Conservation (phyloP, 2,797 vertebrate genomes). For the Melanotaenia trifasciata region DNA sequence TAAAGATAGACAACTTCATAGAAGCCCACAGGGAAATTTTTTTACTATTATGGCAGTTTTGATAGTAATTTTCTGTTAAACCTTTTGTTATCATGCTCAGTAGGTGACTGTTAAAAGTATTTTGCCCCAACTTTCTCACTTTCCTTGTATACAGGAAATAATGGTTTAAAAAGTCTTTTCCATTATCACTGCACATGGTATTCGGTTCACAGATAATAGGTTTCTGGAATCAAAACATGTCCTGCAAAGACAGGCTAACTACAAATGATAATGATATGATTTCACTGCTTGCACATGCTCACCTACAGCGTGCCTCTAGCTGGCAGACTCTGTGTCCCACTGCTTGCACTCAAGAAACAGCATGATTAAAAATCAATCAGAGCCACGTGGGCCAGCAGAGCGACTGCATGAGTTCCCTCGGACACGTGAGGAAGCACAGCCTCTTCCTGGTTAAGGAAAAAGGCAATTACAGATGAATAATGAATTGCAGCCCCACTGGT, state of each 20-base stretch:
- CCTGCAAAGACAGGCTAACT: conserved; percentile 26
- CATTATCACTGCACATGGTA: background rate
- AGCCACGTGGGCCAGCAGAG: conserved; percentile 43
- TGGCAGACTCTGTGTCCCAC: conserved; percentile 47
- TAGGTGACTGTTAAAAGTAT: background rate
- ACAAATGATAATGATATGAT: conserved; percentile 48
- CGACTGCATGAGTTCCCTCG: conserved; percentile 45
- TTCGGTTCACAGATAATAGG: background rate
- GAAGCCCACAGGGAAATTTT: background rate
- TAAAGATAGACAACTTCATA: background rate
- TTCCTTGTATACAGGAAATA: background rate
- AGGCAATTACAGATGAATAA: conserved; percentile 77
- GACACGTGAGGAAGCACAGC: conserved; percentile 58
- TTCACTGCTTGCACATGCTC: conserved; percentile 44
- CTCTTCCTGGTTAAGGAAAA: conserved; percentile 64
- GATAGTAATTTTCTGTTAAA: conserved; percentile 4
- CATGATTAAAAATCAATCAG: conserved; percentile 74
- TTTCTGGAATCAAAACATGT: conserved; percentile 17
- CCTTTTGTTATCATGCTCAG: background rate
- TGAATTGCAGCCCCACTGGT: conserved; percentile 51
- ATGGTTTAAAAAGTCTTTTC: conserved; percentile 5
- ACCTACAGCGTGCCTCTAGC: conserved; percentile 40
- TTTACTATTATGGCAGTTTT: background rate
- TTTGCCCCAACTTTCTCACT: background rate
- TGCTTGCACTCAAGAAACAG: conserved; percentile 41